phyloP scores from a whole-genome alignment of 2,888 invertebrate genomes.

The Pherbina coryleti region DNA sequence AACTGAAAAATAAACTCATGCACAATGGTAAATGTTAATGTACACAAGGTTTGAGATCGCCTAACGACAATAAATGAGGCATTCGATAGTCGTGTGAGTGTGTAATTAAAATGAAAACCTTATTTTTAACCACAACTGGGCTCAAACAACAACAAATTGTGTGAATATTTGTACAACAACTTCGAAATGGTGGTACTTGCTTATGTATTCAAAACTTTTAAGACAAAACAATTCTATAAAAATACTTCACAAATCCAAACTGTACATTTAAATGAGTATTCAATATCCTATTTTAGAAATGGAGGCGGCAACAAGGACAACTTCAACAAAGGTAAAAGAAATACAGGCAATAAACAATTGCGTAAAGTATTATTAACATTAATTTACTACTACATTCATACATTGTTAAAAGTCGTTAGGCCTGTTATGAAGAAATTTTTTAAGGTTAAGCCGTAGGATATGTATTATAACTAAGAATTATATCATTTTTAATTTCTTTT shows the following conservation, averaged over 20 bases:
- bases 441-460: no score
- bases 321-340: conserved; percentile 94
- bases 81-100: not conserved
- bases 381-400: conserved; percentile 45
- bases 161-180: conserved; percentile 27
- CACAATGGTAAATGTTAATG: not conserved
- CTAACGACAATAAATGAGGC: not conserved
- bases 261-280: conserved; percentile 67
- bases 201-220: conserved; percentile 49
- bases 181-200: conserved; percentile 53
- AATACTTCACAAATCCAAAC: conserved; percentile 42
- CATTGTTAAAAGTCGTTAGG: not conserved
- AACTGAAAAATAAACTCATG: conserved; percentile 10
- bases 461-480: no score
- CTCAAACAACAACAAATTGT: not conserved
- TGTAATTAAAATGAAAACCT: not conserved
- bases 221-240: conserved; percentile 29
- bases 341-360: conserved; percentile 61
- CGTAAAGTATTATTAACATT: conserved; percentile 66
- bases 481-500: no score
- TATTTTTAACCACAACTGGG: not conserved
- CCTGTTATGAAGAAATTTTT: no score
- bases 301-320: conserved; percentile 95
- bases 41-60: conserved; percentile 12
- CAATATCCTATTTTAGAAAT: conserved; percentile 75